phyloP scores from a whole-genome alignment of 1,140 invertebrate species.

The Trachymyrmex cornetzi region DNA sequence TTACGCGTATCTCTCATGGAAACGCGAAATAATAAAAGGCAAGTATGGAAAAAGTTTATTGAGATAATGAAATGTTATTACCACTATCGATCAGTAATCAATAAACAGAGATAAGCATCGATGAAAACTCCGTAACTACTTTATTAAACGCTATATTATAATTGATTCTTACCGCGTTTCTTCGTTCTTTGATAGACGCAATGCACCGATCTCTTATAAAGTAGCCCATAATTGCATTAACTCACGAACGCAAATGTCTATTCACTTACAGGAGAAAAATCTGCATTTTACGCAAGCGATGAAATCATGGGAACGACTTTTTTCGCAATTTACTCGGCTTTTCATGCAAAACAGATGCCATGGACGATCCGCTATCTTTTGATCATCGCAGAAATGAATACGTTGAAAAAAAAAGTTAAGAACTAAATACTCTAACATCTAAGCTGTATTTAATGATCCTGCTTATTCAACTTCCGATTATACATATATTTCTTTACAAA shows the following conservation, averaged over 20 bases:
- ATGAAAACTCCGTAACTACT: constrained; percentile 61
- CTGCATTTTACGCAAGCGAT: constrained; percentile 62
- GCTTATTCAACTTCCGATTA: neutral
- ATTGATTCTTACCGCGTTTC: constrained; percentile 64
- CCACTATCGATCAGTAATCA: constrained; percentile 66
- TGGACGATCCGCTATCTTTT: constrained; percentile 19
- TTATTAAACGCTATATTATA: constrained; percentile 67
- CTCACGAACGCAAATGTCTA: constrained; percentile 31
- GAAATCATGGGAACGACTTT: constrained; percentile 64
- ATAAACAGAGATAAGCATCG: constrained; percentile 60
- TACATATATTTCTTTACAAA: no score
- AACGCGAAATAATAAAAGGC: constrained; percentile 31
- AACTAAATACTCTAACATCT: neutral
- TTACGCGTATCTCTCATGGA: neutral
- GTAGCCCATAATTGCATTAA: constrained; percentile 62
- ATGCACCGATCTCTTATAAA: constrained; percentile 63
- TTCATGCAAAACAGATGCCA: constrained; percentile 4
- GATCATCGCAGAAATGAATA: neutral
- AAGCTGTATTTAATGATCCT: neutral
- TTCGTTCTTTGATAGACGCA: constrained; percentile 51
- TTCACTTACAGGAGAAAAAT: constrained; percentile 1
- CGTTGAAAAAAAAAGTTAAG: neutral
- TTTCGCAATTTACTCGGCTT: constrained; percentile 5
- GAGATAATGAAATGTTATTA: constrained; percentile 60
- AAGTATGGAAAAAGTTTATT: constrained; percentile 16